Conservation (phyloP, 2,888 invertebrate genomes). For the Cephus rjabovi region DNA sequence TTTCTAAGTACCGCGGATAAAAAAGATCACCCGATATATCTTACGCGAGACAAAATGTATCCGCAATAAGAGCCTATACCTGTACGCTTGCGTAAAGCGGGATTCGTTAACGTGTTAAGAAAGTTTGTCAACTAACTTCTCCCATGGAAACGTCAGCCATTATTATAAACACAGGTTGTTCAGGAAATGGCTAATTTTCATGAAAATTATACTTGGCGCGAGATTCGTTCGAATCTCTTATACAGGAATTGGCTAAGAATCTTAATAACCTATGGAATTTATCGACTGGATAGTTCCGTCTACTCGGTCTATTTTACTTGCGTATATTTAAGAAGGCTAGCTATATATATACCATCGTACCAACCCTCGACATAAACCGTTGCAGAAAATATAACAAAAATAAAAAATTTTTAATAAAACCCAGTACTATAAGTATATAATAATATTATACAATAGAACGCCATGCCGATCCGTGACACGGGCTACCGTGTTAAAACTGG, state of each 20-base stretch:
- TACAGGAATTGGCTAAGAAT: conserved; percentile 25
- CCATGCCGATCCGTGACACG: not conserved
- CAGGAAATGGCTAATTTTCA: not conserved
- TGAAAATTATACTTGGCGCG: not conserved
- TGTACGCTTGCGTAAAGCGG: not conserved
- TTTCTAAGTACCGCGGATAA: no score
- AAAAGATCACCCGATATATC: not conserved
- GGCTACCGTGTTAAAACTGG: not conserved
- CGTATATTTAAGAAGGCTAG: not conserved
- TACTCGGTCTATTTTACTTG: not conserved
- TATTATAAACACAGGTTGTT: not conserved
- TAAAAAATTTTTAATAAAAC: not conserved
- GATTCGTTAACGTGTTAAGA: not conserved
- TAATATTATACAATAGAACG: not conserved
- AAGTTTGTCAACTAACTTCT: not conserved
- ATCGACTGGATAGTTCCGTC: conserved; percentile 45
- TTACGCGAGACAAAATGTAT: not conserved
- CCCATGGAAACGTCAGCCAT: not conserved
- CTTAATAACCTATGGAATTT: conserved; percentile 59
- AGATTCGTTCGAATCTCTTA: not conserved
- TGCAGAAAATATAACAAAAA: not conserved
- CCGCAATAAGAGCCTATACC: not conserved
- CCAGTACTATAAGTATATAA: not conserved
- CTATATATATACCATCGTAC: not conserved
- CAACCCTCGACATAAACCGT: not conserved